Evolutionary conservation across 1,140 invertebrate genomes (phyloP).

Genomic region (Nautilus pompilius): DNA sequence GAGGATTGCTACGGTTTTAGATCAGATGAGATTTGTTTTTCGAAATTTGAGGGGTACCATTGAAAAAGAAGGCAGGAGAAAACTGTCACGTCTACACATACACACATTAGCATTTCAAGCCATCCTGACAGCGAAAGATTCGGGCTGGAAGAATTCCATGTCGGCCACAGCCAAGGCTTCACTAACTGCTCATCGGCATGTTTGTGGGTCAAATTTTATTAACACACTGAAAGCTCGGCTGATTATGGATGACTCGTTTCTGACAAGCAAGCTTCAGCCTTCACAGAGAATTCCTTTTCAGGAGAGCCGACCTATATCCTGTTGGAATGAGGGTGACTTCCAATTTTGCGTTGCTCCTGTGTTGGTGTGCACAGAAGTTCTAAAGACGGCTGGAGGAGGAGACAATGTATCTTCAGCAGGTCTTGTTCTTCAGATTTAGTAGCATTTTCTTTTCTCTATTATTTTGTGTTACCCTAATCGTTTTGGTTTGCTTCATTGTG

Average conservation of each 20-base stretch:
- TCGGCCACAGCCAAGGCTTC: slow-evolving; percentile 81
- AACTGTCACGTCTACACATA: slow-evolving; percentile 75
- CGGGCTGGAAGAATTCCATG: slow-evolving; percentile 65
- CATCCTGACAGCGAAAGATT: slow-evolving; percentile 67
- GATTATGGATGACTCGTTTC: slow-evolving; percentile 82
- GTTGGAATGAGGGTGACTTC: slow-evolving; percentile 73
- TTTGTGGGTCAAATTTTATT: slow-evolving; percentile 73
- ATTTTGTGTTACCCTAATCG: no score
- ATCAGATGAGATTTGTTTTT: slow-evolving; percentile 77
- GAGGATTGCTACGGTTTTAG: slow-evolving; percentile 73
- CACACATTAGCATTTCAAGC: slow-evolving; percentile 86
- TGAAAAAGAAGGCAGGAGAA: slow-evolving; percentile 53
- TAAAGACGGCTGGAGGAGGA: slow-evolving; percentile 80
- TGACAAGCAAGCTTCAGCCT: slow-evolving; percentile 58
- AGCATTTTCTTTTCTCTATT: no score
- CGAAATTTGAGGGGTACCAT: slow-evolving; percentile 51
- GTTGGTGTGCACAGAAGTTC: slow-evolving; percentile 77
- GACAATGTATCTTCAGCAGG: slow-evolving; percentile 87
- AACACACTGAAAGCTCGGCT: slow-evolving; percentile 69
- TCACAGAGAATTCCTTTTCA: slow-evolving; percentile 32
- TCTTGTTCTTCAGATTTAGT: slow-evolving; percentile 69
- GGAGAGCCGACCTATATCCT: slow-evolving; percentile 67
- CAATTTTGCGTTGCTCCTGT: slow-evolving; percentile 81
- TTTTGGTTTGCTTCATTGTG: no score
- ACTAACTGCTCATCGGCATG: slow-evolving; percentile 78